Conservation (phyloP, 2,888 invertebrate genomes). For the Perizoma affinitatum region DNA sequence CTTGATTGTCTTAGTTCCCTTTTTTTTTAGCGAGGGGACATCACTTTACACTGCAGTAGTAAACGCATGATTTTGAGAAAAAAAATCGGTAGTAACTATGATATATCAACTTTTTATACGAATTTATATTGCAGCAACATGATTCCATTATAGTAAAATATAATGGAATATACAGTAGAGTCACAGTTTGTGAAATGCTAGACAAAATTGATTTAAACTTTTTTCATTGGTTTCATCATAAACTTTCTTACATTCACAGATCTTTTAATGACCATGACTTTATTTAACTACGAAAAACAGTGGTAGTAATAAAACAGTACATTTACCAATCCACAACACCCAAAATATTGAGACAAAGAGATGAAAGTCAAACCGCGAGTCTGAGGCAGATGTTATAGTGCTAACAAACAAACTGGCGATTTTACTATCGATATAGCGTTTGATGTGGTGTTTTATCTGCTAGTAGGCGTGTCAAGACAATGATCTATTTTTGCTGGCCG, state of each 20-base stretch:
- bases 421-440: slow-evolving; percentile 68
- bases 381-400: slow-evolving; percentile 39
- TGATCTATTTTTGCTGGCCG: slow-evolving; percentile 80
- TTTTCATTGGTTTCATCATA: background rate
- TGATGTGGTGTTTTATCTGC: slow-evolving; percentile 82
- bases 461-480: slow-evolving; percentile 80
- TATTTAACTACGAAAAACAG: slow-evolving; percentile 18
- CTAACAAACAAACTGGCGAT: slow-evolving; percentile 67
- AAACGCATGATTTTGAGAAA: slow-evolving; percentile 42
- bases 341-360: slow-evolving; percentile 45
- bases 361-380: slow-evolving; percentile 50
- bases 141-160: too few species aligned
- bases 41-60: slow-evolving; percentile 50
- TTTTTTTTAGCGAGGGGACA: slow-evolving; percentile 63
- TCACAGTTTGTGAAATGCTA: too few species aligned
- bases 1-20: slow-evolving; percentile 61
- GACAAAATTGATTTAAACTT: too few species aligned
- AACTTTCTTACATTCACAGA: background rate
- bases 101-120: too few species aligned
- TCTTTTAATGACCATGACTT: background rate
- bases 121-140: too few species aligned
- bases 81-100: background rate
- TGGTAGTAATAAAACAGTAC: slow-evolving; percentile 25
- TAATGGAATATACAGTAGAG: too few species aligned
- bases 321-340: slow-evolving; percentile 36